Conservation (phyloP, 2,113 vertebrate genomes). For the Myrmophylax atrothorax region DNA sequence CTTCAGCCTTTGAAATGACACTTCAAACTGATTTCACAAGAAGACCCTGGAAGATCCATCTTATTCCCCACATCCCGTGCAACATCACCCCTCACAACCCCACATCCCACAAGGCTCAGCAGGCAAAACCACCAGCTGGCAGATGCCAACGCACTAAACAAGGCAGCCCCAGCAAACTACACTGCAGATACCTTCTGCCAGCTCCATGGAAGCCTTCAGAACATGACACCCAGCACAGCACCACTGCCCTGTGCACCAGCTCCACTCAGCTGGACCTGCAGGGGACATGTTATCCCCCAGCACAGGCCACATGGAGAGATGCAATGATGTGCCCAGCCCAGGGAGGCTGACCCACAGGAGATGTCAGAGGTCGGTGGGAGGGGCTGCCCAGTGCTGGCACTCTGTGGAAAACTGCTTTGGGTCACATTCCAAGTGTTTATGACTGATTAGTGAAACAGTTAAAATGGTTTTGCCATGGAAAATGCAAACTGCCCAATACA, state of each 20-base stretch:
- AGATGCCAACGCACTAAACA: neutral
- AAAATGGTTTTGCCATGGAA: no score
- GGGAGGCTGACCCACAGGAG: neutral
- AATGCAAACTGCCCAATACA: no score
- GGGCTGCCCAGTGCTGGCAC: no score
- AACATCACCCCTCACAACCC: no score
- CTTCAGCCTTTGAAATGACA: no score
- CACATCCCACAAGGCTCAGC: neutral
- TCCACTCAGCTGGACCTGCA: neutral
- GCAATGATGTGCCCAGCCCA: neutral
- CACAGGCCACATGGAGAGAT: neutral
- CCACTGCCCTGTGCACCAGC: neutral
- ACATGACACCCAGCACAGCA: neutral
- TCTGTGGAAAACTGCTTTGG: no score
- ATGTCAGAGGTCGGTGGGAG: no score
- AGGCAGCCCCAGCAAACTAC: neutral
- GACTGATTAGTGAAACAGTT: no score
- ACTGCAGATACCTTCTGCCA: neutral
- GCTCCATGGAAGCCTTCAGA: fast-evolving
- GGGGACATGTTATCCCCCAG: neutral
- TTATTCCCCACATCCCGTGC: no score
- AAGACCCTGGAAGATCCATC: no score
- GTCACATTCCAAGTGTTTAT: no score
- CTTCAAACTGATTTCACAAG: no score
- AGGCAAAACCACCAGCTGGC: neutral